Conservation (phyloP, 2,797 vertebrate genomes). For the Perodicticus potto region DNA sequence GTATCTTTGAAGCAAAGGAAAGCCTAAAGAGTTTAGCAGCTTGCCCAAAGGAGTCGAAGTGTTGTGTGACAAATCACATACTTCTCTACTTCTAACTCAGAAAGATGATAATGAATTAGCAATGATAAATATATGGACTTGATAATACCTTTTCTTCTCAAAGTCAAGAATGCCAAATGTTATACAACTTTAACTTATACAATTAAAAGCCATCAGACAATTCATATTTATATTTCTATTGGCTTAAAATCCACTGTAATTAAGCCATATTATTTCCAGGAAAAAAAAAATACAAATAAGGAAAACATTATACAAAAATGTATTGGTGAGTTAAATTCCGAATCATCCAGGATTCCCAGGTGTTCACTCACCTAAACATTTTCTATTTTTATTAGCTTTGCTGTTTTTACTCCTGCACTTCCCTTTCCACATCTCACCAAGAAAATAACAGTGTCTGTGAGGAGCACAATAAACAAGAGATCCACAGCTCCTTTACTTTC, state of each 20-base stretch:
- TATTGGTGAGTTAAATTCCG: background rate
- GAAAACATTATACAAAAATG: background rate
- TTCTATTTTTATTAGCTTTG: background rate
- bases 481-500: background rate
- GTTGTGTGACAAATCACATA: background rate
- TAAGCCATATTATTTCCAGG: background rate
- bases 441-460: background rate
- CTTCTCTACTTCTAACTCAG: background rate
- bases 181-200: background rate
- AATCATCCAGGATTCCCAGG: background rate
- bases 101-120: background rate
- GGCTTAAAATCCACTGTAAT: background rate
- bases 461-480: background rate
- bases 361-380: background rate
- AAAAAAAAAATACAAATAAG: background rate
- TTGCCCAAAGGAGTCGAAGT: background rate
- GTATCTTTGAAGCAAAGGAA: background rate
- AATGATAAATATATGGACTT: background rate
- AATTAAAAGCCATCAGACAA: background rate
- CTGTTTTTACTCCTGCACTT: background rate
- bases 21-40: background rate
- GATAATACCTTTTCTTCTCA: background rate
- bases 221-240: background rate
- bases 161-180: background rate
- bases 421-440: background rate